Evolutionary conservation across 2,797 vertebrate genomes (phyloP).

Genomic region (Linurgus olivaceus): DNA sequence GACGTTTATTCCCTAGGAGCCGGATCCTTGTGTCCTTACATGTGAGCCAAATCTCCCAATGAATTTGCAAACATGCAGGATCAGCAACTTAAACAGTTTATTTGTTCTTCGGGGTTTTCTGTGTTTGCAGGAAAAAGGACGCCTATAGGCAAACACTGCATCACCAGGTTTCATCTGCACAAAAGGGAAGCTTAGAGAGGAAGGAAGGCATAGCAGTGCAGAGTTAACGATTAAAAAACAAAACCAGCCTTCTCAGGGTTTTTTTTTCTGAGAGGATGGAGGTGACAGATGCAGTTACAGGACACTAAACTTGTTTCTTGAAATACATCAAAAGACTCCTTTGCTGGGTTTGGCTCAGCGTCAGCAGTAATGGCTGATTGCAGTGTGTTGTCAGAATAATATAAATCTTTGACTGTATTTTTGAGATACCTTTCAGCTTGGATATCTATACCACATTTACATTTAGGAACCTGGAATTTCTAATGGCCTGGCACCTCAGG

Average conservation of each 20-base stretch:
- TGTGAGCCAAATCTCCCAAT: constrained; percentile 37
- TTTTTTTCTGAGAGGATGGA: constrained; percentile 20
- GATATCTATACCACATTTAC: not conserved
- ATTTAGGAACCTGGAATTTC: not conserved
- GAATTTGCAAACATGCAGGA: constrained; percentile 42
- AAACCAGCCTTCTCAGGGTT: not conserved
- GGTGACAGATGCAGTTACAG: not conserved
- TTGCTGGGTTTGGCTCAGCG: not conserved
- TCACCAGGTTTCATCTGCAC: constrained; percentile 39
- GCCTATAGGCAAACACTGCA: constrained; percentile 47
- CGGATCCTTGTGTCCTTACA: constrained; percentile 39
- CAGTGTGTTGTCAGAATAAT: not conserved
- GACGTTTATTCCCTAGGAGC: constrained; percentile 43
- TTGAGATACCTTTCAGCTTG: not conserved
- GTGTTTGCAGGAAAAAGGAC: constrained; percentile 32
- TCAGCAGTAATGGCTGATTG: not conserved
- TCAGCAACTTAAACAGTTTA: constrained; percentile 52
- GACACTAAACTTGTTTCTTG: constrained; percentile 4
- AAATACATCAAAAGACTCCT: constrained; percentile 15
- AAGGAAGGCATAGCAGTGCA: constrained; percentile 51
- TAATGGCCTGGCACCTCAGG: not conserved
- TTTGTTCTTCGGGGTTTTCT: constrained; percentile 45
- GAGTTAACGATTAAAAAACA: constrained; percentile 32
- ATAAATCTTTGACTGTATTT: not conserved
- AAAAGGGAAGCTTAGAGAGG: constrained; percentile 64